Evolutionary conservation across 2,797 vertebrate genomes (phyloP).

Genomic region (Enteromius anoplus): DNA sequence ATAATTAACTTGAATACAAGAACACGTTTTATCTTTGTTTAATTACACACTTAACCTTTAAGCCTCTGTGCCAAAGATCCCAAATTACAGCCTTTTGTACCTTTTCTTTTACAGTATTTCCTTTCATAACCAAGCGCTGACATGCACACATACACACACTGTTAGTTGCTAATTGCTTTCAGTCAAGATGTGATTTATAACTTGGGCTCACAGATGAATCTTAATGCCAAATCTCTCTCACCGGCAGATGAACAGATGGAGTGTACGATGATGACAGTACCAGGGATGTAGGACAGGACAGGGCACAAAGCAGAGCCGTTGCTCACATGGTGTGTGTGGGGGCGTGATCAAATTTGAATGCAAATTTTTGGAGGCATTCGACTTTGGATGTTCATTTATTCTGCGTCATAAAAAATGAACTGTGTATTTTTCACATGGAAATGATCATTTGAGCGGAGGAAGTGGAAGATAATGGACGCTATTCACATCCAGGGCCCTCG

Average conservation of each 20-base stretch:
- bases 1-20: neutral
- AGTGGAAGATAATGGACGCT: slow-evolving; percentile 51
- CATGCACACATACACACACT: neutral
- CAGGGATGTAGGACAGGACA: slow-evolving; percentile 24
- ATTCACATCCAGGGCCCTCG: slow-evolving; percentile 29
- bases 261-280: slow-evolving; percentile 4
- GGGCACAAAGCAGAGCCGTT: slow-evolving; percentile 9
- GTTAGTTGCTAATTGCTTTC: slow-evolving; percentile 33
- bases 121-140: neutral
- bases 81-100: neutral
- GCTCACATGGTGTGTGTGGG: slow-evolving; percentile 40
- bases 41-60: neutral
- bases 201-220: slow-evolving; percentile 29
- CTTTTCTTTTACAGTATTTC: neutral
- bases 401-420: slow-evolving; percentile 42
- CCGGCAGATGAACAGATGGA: slow-evolving; percentile 47
- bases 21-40: neutral
- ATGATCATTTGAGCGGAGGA: slow-evolving; percentile 31
- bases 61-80: neutral
- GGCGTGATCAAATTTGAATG: slow-evolving; percentile 60
- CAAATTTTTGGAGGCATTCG: slow-evolving; percentile 48
- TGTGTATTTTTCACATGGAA: slow-evolving; percentile 14
- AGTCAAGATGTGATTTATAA: slow-evolving; percentile 52
- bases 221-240: slow-evolving; percentile 46
- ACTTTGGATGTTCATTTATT: slow-evolving; percentile 46